Evolutionary conservation across 2,797 vertebrate species (phyloP).

Genomic region (Gymnocypris eckloni): DNA sequence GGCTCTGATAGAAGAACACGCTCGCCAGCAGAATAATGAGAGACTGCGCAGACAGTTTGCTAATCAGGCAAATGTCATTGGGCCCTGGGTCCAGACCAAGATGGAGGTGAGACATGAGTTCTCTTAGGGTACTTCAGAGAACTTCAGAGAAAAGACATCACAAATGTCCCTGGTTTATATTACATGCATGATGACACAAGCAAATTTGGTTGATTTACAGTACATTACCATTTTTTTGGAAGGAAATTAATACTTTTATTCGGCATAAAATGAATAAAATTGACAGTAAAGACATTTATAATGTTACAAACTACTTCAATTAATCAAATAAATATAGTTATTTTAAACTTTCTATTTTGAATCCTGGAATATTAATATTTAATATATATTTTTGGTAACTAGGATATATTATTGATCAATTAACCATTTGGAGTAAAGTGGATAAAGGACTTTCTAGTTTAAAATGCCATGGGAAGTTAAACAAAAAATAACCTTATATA

Average conservation of each 20-base stretch:
- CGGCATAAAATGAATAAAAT: neutral
- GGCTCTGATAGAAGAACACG: conserved; percentile 94
- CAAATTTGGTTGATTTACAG: neutral
- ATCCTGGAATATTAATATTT: neutral
- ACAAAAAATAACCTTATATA: neutral
- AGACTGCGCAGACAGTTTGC: conserved; percentile 94
- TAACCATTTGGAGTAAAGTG: neutral
- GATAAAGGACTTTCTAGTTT: neutral
- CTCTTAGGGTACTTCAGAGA: neutral
- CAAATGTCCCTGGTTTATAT: neutral
- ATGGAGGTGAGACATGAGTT: conserved; percentile 86
- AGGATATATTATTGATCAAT: neutral
- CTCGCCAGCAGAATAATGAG: conserved; percentile 97
- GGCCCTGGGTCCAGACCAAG: conserved; percentile 98
- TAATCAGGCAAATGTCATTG: conserved; percentile 95
- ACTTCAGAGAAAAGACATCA: neutral
- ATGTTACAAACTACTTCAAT: neutral
- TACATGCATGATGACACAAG: neutral
- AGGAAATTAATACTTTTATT: neutral
- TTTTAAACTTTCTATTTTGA: neutral
- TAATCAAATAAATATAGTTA: neutral
- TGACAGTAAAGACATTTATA: neutral
- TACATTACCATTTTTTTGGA: neutral
- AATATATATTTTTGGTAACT: neutral
- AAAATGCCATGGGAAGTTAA: neutral